These are phyloP conservation scores for Drosophila cyrtoloma DNA, from an alignment of 2,888 invertebrate species.

Conservation along the genomic window DNA sequence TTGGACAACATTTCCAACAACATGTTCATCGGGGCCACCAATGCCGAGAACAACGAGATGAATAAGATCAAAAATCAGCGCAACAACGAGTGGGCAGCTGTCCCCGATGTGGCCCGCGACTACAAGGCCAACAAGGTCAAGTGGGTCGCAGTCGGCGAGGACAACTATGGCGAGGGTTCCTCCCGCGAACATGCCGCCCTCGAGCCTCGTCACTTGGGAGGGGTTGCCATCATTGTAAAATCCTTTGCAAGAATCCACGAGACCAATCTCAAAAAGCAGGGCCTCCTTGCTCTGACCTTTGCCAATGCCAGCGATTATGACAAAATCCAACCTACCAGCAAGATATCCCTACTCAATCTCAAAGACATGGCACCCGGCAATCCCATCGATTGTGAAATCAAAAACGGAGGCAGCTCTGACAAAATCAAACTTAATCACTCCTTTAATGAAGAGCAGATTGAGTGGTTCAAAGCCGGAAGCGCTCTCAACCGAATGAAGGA, in stretches of 20 bases:
- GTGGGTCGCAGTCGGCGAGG: constrained; percentile 96
- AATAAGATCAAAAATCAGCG: constrained; percentile 97
- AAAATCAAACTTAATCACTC: constrained; percentile 96
- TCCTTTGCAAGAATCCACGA: constrained; percentile 99
- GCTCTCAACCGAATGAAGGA: constrained; percentile 99
- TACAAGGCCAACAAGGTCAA: constrained; percentile 94
- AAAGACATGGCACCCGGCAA: constrained; percentile 94
- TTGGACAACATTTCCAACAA: constrained; percentile 99
- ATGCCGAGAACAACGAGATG: constrained; percentile 93
- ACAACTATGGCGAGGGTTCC: constrained; percentile 96
- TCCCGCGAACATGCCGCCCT: constrained; percentile 99
- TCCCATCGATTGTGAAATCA: constrained; percentile 94
- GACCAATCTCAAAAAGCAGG: constrained; percentile 99
- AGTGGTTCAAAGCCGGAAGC: constrained; percentile 99
- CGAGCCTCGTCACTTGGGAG: constrained; percentile 97
- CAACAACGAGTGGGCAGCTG: constrained; percentile 94
- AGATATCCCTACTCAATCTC: constrained; percentile 92
- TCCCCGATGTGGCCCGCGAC: constrained; percentile 96
- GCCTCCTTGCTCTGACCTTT: constrained; percentile 98
- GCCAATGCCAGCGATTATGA: constrained; percentile 97
- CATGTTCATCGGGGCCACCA: constrained; percentile 97
- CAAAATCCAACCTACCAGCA: constrained; percentile 95
- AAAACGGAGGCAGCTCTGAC: constrained; percentile 93
- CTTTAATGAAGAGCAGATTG: constrained; percentile 97
- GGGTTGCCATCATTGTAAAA: constrained; percentile 98